Evolutionary conservation across 2,113 vertebrate species (phyloP).

Genomic region (Psilopogon haemacephalus): DNA sequence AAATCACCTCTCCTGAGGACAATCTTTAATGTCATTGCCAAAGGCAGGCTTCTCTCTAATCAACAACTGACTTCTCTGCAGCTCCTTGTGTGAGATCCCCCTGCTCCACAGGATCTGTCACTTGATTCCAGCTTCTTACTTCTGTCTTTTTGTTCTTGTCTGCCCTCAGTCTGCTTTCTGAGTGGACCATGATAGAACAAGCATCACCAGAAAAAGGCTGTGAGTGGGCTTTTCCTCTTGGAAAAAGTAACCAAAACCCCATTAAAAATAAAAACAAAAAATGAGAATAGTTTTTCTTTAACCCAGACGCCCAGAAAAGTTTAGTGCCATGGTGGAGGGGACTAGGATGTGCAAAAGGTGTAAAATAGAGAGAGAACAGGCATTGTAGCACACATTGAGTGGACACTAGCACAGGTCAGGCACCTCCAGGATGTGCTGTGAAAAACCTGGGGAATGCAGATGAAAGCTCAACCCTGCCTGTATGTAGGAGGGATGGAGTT

Average conservation of each 20-base stretch:
- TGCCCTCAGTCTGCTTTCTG: rapidly evolving
- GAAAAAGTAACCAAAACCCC: not conserved
- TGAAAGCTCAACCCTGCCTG: not conserved
- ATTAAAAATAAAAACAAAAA: too few relatives aligned
- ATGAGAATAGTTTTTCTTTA: too few relatives aligned
- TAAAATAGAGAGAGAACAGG: not conserved
- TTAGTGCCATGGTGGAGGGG: not conserved
- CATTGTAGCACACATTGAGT: not conserved
- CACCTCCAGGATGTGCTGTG: not conserved
- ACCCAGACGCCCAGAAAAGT: not conserved
- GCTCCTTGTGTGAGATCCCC: not conserved
- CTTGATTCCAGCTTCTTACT: not conserved
- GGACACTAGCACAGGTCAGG: not conserved
- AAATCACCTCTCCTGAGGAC: conserved; percentile 33
- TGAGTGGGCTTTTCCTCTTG: not conserved
- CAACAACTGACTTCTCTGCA: not conserved
- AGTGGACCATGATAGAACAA: not conserved
- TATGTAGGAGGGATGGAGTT: not conserved
- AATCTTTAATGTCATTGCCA: not conserved
- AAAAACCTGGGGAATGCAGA: not conserved
- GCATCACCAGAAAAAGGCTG: not conserved
- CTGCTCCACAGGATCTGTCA: not conserved
- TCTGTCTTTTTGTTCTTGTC: not conserved
- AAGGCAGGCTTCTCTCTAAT: not conserved
- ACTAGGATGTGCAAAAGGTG: not conserved